Conservation (phyloP, 1,140 invertebrate genomes). For the Chionoecetes opilio region DNA sequence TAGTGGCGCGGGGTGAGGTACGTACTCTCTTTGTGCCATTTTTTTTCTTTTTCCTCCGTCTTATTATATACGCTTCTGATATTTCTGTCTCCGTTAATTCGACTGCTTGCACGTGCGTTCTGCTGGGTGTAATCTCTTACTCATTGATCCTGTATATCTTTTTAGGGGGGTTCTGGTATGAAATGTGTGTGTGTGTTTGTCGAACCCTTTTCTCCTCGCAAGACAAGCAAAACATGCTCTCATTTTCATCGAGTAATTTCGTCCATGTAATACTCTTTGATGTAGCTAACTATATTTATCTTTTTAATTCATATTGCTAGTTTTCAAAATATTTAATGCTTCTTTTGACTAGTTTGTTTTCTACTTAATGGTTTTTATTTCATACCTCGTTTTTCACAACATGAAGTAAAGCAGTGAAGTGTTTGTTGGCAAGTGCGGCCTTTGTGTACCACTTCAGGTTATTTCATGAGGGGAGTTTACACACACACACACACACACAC, state of each 20-base stretch:
- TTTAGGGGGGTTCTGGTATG: too few relatives aligned
- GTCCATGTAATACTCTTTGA: not conserved
- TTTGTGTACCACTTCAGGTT: not conserved
- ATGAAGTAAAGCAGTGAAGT: not conserved
- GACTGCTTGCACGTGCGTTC: not conserved
- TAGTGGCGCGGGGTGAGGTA: not conserved
- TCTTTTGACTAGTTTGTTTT: not conserved
- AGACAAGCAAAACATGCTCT: not conserved
- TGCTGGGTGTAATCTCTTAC: not conserved
- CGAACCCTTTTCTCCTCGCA: not conserved
- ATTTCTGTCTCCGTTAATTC: not conserved
- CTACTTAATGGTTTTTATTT: not conserved
- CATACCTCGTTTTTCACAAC: not conserved
- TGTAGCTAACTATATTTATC: not conserved
- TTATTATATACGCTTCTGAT: not conserved
- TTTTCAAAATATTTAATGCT: not conserved
- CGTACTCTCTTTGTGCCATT: not conserved
- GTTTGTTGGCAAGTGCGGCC: not conserved
- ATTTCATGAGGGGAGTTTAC: slow-evolving; percentile 8
- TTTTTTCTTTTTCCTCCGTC: not conserved
- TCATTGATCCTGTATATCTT: not conserved
- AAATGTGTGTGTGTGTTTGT: too few relatives aligned
- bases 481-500: too few relatives aligned
- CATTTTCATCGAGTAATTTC: not conserved
- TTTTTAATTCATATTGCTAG: not conserved